A percentile compares a stretch with the other conserved stretches of the same genome.
Conservation (phyloP, 35 echinoderm and acorn worm genomes). For the Diadema setosum region DNA sequence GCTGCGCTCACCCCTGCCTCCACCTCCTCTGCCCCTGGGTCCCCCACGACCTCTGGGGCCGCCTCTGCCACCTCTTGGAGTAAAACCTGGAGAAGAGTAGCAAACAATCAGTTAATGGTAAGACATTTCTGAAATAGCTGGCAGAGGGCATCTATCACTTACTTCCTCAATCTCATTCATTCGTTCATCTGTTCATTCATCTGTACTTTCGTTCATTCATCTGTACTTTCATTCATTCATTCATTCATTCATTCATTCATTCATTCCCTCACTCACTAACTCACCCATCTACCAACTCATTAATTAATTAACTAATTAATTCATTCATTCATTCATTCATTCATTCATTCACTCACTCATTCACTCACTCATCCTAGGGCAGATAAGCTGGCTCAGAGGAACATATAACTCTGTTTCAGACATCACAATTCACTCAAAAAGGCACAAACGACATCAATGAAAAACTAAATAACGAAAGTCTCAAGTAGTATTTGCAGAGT, state of each 20-base stretch:
- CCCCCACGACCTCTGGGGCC: conserved; percentile 29
- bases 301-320: too few species aligned
- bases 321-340: too few species aligned
- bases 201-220: too few species aligned
- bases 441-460: too few species aligned
- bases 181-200: too few species aligned
- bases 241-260: neutral
- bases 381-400: too few species aligned
- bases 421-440: too few species aligned
- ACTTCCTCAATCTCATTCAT: neutral
- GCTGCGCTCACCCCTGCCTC: neutral
- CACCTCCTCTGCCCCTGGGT: conserved; percentile 43
- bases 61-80: conserved; percentile 67
- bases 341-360: too few species aligned
- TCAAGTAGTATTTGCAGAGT: too few species aligned
- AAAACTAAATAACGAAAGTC: too few species aligned
- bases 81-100: conserved; percentile 37
- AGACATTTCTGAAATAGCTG: neutral
- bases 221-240: neutral
- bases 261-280: neutral
- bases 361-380: neutral
- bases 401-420: too few species aligned
- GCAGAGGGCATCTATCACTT: neutral
- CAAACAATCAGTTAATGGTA: neutral
- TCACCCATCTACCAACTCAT: neutral